Conservation (phyloP, 2,888 invertebrate genomes). For the Phalera bucephala region DNA sequence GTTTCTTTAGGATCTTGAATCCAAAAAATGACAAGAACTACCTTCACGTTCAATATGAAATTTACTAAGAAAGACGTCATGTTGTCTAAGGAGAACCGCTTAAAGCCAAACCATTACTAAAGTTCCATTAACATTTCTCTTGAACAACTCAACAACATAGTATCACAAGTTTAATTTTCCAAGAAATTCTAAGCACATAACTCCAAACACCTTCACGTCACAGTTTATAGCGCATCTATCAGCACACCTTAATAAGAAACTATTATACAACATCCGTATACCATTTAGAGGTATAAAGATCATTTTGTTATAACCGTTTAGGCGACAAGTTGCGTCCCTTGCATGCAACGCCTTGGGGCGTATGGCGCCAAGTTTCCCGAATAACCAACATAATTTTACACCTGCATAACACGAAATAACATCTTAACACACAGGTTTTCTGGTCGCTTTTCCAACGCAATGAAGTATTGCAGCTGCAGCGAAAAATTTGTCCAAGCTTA, state of each 20-base stretch:
- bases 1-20: no score
- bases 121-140: slow-evolving; percentile 21
- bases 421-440: background rate
- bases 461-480: slow-evolving; percentile 8
- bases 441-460: slow-evolving; percentile 1
- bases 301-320: slow-evolving; percentile 47
- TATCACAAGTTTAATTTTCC: slow-evolving; percentile 4
- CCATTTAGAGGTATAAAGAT: slow-evolving; percentile 37
- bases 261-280: slow-evolving; percentile 24
- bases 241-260: slow-evolving; percentile 20
- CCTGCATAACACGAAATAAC: background rate
- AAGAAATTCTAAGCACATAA: slow-evolving; percentile 2
- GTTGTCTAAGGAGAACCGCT: no score
- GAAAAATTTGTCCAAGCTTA: slow-evolving; percentile 38
- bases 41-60: no score
- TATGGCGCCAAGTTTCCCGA: slow-evolving; percentile 63
- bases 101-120: no score
- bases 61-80: no score
- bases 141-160: slow-evolving; percentile 3
- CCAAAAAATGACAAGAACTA: no score
- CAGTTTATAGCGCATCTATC: slow-evolving; percentile 19
- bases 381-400: slow-evolving; percentile 35
- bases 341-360: slow-evolving; percentile 45
- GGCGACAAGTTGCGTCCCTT: slow-evolving; percentile 41
- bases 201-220: slow-evolving; percentile 15